These are phyloP conservation scores for Dinoponera quadriceps DNA, from an alignment of 1,140 invertebrate species.

Conservation along the genomic window DNA sequence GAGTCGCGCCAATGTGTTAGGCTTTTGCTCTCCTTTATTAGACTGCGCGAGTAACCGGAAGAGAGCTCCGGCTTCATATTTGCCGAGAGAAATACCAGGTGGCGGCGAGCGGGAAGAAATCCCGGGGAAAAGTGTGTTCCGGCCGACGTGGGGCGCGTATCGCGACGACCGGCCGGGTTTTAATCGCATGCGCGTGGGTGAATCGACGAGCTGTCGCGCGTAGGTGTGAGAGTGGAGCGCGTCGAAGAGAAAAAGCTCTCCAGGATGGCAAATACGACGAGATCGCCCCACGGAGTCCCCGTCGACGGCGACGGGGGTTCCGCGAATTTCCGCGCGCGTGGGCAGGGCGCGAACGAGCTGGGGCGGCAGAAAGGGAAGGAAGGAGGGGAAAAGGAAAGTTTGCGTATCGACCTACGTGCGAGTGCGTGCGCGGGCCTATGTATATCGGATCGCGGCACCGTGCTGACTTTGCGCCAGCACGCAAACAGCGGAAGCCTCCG, in stretches of 20 bases:
- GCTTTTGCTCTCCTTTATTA: conserved; percentile 22
- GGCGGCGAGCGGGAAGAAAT: not conserved
- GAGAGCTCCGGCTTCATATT: conserved; percentile 1
- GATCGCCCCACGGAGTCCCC: not conserved
- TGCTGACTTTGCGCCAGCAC: no score
- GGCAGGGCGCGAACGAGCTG: no score
- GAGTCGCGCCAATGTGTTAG: not conserved
- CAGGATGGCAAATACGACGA: conserved; percentile 6
- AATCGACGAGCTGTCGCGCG: not conserved
- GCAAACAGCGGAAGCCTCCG: not conserved
- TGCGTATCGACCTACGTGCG: conserved; percentile 17
- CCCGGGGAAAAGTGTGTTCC: not conserved
- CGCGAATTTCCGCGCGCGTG: not conserved
- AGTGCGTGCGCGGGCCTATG: not conserved
- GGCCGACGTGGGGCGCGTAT: not conserved
- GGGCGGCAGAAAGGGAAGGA: no score
- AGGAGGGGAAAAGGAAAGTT: not conserved
- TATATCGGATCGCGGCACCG: not conserved
- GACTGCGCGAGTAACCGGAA: not conserved
- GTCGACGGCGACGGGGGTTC: not conserved
- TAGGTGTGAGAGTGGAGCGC: not conserved
- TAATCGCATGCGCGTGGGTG: not conserved
- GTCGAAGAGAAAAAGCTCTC: not conserved
- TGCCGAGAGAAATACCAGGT: not conserved
- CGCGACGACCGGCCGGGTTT: not conserved